phyloP scores from a whole-genome alignment of 23 tunicate species.

The Styela clava region DNA sequence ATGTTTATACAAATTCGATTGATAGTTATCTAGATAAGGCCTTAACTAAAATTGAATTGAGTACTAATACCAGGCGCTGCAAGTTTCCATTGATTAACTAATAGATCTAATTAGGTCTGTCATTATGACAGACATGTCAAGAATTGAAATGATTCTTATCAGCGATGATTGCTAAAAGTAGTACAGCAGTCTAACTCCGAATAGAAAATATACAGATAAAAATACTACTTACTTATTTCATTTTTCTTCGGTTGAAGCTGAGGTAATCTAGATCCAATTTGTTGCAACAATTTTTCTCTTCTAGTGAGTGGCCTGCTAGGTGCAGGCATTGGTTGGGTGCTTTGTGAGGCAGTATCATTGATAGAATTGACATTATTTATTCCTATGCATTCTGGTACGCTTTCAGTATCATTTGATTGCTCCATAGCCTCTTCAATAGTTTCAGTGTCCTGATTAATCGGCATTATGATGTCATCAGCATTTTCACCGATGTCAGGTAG shows the following conservation, averaged over 20 bases:
- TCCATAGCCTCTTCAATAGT: neutral
- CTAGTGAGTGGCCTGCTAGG: constrained; percentile 11
- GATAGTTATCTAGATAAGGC: too few relatives aligned
- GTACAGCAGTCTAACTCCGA: too few relatives aligned
- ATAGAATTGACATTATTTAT: too few relatives aligned
- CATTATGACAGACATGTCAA: too few relatives aligned
- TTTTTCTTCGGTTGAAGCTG: constrained; percentile 3
- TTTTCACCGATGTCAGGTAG: neutral
- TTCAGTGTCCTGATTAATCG: neutral
- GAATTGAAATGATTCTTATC: too few relatives aligned
- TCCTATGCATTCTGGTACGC: neutral
- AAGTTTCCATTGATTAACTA: too few relatives aligned
- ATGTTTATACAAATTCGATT: too few relatives aligned
- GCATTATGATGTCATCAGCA: neutral
- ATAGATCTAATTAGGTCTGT: too few relatives aligned
- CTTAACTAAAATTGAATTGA: too few relatives aligned
- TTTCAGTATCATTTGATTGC: neutral
- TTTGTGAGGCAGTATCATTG: neutral
- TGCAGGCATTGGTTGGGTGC: neutral
- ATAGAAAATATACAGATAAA: too few relatives aligned
- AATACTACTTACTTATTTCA: constrained; percentile 9
- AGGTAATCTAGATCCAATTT: constrained; percentile 11
- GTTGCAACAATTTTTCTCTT: constrained; percentile 12
- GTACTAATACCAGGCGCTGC: too few relatives aligned
- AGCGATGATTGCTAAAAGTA: too few relatives aligned